phyloP scores from a whole-genome alignment of 1,140 invertebrate species.

The Maniola jurtina region DNA sequence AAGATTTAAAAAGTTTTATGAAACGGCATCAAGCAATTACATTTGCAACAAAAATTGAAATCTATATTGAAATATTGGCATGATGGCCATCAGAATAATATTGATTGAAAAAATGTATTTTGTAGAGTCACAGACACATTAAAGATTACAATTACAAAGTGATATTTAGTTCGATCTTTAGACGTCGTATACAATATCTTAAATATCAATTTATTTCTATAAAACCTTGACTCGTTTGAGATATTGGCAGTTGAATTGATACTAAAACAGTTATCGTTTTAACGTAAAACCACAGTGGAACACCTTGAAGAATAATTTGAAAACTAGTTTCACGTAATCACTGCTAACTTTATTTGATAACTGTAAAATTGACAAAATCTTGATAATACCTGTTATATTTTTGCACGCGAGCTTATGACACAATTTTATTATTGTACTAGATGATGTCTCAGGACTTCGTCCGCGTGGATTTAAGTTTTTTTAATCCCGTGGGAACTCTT shows the following conservation, averaged over 20 bases:
- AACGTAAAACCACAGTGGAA: conserved; percentile 22
- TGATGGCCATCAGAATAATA: background rate
- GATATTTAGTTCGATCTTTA: background rate
- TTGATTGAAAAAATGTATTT: background rate
- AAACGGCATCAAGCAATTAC: too few relatives aligned
- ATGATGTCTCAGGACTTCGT: too few relatives aligned
- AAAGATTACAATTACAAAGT: too few relatives aligned
- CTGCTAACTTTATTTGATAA: conserved; percentile 10
- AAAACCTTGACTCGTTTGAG: conserved; percentile 13
- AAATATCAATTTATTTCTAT: background rate
- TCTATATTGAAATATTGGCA: background rate
- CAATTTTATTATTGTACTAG: too few relatives aligned
- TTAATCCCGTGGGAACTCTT: too few relatives aligned
- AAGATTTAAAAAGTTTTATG: too few relatives aligned
- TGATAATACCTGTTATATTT: conserved; percentile 8
- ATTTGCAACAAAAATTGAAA: too few relatives aligned
- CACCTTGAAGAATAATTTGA: conserved; percentile 25
- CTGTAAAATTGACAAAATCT: conserved; percentile 21
- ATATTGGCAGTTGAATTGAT: conserved; percentile 1
- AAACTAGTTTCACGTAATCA: conserved; percentile 25
- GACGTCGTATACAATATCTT: background rate
- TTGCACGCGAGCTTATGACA: background rate
- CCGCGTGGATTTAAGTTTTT: too few relatives aligned
- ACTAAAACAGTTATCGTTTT: conserved; percentile 13
- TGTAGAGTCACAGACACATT: background rate